phyloP scores from a whole-genome alignment of 2,888 invertebrate genomes.

The Drosophila fulvimacula region DNA sequence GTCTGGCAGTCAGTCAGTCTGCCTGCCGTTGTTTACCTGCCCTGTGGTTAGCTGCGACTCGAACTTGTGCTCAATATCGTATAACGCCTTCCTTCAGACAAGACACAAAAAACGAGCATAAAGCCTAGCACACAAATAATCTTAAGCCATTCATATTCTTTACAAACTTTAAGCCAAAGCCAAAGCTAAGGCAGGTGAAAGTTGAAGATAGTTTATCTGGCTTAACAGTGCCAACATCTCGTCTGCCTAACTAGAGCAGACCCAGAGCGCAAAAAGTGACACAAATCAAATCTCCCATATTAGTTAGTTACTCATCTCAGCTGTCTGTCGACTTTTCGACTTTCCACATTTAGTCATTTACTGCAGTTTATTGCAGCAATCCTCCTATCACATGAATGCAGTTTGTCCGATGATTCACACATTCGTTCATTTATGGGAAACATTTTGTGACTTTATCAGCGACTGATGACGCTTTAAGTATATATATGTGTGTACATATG shows the following conservation, averaged over 20 bases:
- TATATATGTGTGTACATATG: no score
- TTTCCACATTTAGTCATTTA: slow-evolving; percentile 27
- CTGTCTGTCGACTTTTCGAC: slow-evolving; percentile 10
- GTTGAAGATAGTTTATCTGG: slow-evolving; percentile 12
- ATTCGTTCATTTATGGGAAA: slow-evolving; percentile 18
- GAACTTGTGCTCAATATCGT: slow-evolving; percentile 73
- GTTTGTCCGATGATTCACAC: slow-evolving; percentile 37
- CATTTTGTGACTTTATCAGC: slow-evolving; percentile 41
- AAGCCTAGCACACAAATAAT: slow-evolving; percentile 11
- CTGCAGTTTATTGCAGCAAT: slow-evolving; percentile 4
- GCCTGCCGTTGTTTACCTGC: slow-evolving; percentile 45
- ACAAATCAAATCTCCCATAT: neutral
- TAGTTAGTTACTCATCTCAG: slow-evolving; percentile 6
- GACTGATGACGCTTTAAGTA: slow-evolving; percentile 1
- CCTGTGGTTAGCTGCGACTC: slow-evolving; percentile 48
- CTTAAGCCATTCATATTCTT: slow-evolving; percentile 18
- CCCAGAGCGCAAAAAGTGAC: neutral
- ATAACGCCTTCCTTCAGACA: slow-evolving; percentile 47
- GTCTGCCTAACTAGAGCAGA: slow-evolving; percentile 2
- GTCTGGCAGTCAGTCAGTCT: slow-evolving; percentile 2
- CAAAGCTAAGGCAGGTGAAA: slow-evolving; percentile 29
- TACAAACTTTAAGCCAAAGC: slow-evolving; percentile 1
- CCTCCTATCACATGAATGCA: slow-evolving; percentile 23
- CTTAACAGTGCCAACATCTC: neutral
- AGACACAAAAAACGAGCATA: neutral